Base-by-base conservation (phyloP, 2,888 invertebrate genomes). In the Troides helena region DNA sequence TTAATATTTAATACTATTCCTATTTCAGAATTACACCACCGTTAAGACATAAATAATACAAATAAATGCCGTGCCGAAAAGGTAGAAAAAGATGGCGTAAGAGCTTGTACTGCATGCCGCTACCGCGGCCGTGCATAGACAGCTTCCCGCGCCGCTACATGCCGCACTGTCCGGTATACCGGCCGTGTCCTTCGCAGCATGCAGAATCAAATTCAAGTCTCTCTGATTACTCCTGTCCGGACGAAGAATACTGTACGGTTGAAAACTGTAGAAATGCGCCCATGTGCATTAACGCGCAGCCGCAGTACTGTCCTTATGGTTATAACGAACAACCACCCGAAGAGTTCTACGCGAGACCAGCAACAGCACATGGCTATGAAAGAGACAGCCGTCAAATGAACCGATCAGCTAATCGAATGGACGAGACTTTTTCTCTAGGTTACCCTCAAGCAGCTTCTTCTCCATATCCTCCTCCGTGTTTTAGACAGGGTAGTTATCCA, bases 91-190 rank as follows among this genome's bases (percentile, higher is more conserved):
- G 60, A 60, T 68, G 64, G 21, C 57, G 57, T 61, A 57, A 65
- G 46, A 60, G 53, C 36, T 6, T 18, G n/a, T 62, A 58, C 59
- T 72, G 63, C 60, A 65, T 71, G 65, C 70, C 72, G 17, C 17
- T 71, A 36, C 72, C 71, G 5, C 68, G 75, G 17, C 72, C 73
- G 23, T 77, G 75, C 61, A 57, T 77, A 46, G 74, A 74, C 39
- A 74, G 76, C 66, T 6, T 71, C 63, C 68, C 71, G 30, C 65
- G 70, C 46, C 30, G 67, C 65, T 62, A 70, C 67, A 61, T 70
- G 61, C 66, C 66, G 10, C 67, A 60, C 56, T 59, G 50, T 64
- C 68, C 59, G 23, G 25, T 21, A 43, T 63, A 43, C 61, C 66
- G 43, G 21, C 68, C 56, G 43, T 68, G 53, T 58, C 66, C 68